A percentile compares a stretch with the other conserved stretches of the same genome.
These are phyloP conservation scores for Ammodytes dubius DNA, from an alignment of 2,113 vertebrate genomes.

Conservation along the genomic window DNA sequence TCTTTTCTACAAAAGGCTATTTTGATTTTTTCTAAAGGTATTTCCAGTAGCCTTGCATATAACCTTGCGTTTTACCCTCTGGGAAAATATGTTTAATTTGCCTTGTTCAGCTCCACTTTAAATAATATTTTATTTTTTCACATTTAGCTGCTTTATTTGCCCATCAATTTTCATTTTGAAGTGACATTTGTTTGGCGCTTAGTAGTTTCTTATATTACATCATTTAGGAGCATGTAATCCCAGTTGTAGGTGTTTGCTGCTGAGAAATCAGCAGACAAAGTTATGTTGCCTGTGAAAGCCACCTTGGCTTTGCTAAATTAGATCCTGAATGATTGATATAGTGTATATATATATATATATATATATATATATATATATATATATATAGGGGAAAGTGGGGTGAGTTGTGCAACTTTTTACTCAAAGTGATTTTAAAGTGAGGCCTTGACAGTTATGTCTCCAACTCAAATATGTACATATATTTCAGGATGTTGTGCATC, in stretches of 20 bases:
- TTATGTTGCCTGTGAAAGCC: constrained; percentile 57
- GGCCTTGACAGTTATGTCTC: no score
- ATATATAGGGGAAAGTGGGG: no score
- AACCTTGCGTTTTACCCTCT: constrained; percentile 24
- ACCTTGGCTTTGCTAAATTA: constrained; percentile 63
- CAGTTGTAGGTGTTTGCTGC: constrained; percentile 59
- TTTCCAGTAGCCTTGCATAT: background rate
- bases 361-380: no score
- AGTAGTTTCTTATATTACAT: no score
- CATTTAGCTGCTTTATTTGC: background rate
- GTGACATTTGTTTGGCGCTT: no score
- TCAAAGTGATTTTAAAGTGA: no score
- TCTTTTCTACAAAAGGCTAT: constrained; percentile 31
- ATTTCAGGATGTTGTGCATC: no score
- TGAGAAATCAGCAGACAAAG: constrained; percentile 47
- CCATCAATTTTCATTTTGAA: constrained; percentile 15
- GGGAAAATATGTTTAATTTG: constrained; percentile 27
- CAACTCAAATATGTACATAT: no score
- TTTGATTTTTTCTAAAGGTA: constrained; percentile 26
- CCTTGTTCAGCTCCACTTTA: constrained; percentile 2
- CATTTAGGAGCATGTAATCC: background rate
- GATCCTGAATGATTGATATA: background rate
- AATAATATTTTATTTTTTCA: constrained; percentile 22
- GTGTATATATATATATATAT: no score
- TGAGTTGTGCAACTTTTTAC: no score